Evolutionary conservation across 2,113 vertebrate genomes (phyloP).

Genomic region (Phyllostomus hastatus): DNA sequence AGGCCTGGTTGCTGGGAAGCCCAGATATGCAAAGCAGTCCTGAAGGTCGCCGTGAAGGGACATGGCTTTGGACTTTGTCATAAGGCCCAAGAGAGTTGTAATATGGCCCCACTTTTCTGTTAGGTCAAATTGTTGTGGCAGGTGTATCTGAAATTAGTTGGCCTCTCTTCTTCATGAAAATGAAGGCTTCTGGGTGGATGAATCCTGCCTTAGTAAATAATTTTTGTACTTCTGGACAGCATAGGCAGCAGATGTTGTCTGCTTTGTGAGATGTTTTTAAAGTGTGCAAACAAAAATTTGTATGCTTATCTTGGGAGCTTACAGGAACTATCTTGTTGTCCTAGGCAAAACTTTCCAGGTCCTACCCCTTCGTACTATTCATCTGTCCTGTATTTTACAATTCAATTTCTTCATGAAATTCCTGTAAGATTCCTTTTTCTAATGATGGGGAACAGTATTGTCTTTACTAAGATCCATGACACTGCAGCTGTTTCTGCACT

Average conservation of each 20-base stretch:
- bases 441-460: background rate
- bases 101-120: conserved; percentile 28
- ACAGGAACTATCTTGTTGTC: conserved; percentile 10
- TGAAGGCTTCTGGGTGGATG: conserved; percentile 58
- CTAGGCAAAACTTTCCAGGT: background rate
- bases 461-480: conserved; percentile 26
- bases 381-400: conserved; percentile 1
- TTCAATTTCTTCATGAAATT: conserved; percentile 37
- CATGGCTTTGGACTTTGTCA: background rate
- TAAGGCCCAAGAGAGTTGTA: background rate
- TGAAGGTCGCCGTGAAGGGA: background rate
- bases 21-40: background rate
- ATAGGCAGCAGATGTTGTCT: conserved; percentile 72
- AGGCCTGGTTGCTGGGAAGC: background rate
- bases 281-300: conserved; percentile 52
- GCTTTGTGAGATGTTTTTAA: conserved; percentile 63
- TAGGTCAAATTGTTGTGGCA: conserved; percentile 3
- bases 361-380: background rate
- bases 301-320: conserved; percentile 27
- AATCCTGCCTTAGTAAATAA: conserved; percentile 69
- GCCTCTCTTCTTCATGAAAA: conserved; percentile 44
- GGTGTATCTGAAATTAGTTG: conserved; percentile 34
- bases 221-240: conserved; percentile 69
- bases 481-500: conserved; percentile 36
- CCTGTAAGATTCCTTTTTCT: conserved; percentile 17